phyloP scores from a whole-genome alignment of 1,140 invertebrate genomes.

The Parapsyche elsis region DNA sequence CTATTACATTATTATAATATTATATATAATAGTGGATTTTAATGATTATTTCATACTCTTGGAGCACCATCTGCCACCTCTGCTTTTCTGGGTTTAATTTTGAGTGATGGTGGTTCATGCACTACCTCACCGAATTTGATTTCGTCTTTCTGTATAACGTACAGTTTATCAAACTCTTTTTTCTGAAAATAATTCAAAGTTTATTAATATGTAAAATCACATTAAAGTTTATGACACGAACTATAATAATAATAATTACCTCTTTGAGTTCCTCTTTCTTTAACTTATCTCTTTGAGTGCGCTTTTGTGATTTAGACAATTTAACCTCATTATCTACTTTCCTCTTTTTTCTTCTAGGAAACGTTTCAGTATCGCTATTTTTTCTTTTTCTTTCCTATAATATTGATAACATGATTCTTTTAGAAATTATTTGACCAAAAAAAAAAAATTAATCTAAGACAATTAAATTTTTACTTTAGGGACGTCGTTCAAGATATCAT shows the following conservation, averaged over 20 bases:
- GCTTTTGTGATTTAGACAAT: conserved; percentile 66
- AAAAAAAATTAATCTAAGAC: too few relatives aligned
- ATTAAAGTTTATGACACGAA: neutral
- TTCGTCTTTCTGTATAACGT: conserved; percentile 62
- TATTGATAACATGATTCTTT: too few relatives aligned
- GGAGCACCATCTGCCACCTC: conserved; percentile 55
- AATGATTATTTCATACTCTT: conserved; percentile 60
- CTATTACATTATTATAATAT: too few relatives aligned
- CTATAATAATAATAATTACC: conserved; percentile 23
- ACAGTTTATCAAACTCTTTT: conserved; percentile 37
- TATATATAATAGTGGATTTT: neutral
- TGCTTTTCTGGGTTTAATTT: conserved; percentile 63
- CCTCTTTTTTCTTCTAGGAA: neutral
- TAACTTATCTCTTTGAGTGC: conserved; percentile 61
- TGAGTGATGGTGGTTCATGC: conserved; percentile 73
- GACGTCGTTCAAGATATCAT: conserved; percentile 48
- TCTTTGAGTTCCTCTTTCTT: conserved; percentile 63
- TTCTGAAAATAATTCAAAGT: conserved; percentile 8
- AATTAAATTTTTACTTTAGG: conserved; percentile 16
- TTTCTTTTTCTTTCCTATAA: too few relatives aligned
- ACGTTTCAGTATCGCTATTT: neutral
- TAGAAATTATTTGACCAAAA: neutral
- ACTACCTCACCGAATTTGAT: conserved; percentile 75
- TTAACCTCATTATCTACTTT: conserved; percentile 52
- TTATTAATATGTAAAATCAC: conserved; percentile 8